A percentile compares a stretch with the other conserved stretches of the same genome.
These are phyloP conservation scores for Kradibia gibbosae DNA, from an alignment of 1,140 invertebrate genomes.

Conservation along the genomic window DNA sequence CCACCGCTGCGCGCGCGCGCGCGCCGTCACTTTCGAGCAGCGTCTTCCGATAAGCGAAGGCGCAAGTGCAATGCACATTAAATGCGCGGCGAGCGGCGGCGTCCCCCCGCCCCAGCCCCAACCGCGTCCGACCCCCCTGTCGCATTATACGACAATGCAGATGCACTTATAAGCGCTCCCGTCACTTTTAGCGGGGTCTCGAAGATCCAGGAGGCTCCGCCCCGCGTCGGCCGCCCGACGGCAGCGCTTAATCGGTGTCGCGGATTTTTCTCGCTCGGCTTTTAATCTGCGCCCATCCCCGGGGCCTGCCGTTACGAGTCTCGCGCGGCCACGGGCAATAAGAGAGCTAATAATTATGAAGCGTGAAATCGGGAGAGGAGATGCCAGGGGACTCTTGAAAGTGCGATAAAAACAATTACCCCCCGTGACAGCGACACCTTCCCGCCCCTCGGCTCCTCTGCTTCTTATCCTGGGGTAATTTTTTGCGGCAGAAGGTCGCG, in stretches of 20 bases:
- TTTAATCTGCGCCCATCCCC: neutral
- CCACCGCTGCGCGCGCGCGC: too few species aligned
- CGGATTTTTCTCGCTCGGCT: neutral
- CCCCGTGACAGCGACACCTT: neutral
- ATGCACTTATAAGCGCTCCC: neutral
- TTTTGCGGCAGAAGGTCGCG: neutral
- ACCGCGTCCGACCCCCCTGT: constrained; percentile 31
- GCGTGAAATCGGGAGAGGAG: neutral
- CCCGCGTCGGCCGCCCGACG: neutral
- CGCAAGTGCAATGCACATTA: constrained; percentile 21
- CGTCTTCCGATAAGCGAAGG: too few species aligned
- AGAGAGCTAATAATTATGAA: neutral
- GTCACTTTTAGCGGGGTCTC: neutral
- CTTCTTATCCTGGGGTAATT: neutral
- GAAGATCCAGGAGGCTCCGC: neutral
- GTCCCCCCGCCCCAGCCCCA: constrained; percentile 25
- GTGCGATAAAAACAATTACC: neutral
- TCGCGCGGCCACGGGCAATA: neutral
- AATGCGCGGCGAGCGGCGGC: too few species aligned
- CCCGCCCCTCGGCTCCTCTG: neutral
- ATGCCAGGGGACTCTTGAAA: neutral
- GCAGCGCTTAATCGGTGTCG: neutral
- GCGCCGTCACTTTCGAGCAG: too few species aligned
- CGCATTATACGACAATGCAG: constrained; percentile 26
- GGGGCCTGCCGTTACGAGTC: neutral